Evolutionary conservation across 2,113 vertebrate species (phyloP), one percentile per base, ranked within the genome.

Genomic region (Conger conger): DNA sequence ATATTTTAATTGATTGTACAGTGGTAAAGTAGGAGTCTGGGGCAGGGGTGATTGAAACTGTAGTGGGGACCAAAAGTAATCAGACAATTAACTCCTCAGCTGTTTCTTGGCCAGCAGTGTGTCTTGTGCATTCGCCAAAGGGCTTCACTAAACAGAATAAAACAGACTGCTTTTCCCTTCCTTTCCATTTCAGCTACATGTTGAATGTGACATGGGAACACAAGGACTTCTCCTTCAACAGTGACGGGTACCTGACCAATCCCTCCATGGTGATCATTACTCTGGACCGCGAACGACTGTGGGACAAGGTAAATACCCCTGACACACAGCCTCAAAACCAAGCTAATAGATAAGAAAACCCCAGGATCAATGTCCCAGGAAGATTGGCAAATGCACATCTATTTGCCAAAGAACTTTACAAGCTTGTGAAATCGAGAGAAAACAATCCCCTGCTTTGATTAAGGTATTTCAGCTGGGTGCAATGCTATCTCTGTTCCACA

Each of bases 201-300:
- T 90, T 98, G 87, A 99, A 99, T 0, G 96, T 99, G 91, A 97
- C 97, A 0, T 99, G 98, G 98, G 97, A 99, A 83, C 94, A 96
- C 89, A 96, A 93, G 60, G 97, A 99, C 90, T 94, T 99, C 88
- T 97, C 97, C 60, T 99, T 99, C 93, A 99, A 99, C 91, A 94
- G 93, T 85, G 96, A 96, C 3, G 98, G 98, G 84, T 98, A 97
- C 94, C 93, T 99, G 83, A 90, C 96, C 87, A 96, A 96, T 84
- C 98, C 98, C 6, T 95, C 97, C 84, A 97, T 99, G 98, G 94
- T 97, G 88, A 95, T 99, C 90, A 96, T 99, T 42, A 95, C 97
- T 0, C 92, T 99, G 93, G 98, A 98, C 91, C 94, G 96, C 81
- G 97, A 99, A 82, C 93, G 97, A 86, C 94, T 96, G 79, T 99